Percentiles rank a stretch among this genome's conserved stretches.
Conservation (phyloP, 2,113 vertebrate genomes). For the Peromyscus maniculatus region DNA sequence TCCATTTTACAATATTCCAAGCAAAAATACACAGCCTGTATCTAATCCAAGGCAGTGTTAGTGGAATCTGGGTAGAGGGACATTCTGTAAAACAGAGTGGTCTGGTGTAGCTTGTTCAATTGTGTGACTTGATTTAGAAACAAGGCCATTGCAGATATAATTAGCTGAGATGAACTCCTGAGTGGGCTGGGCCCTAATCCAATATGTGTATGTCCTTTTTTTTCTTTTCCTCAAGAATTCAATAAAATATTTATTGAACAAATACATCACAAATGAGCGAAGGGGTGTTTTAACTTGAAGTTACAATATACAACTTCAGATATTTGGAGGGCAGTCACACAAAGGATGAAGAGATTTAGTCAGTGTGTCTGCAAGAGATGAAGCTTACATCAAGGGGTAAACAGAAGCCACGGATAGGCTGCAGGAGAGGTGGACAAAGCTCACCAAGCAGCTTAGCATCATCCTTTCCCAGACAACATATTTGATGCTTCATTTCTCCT, state of each 20-base stretch:
- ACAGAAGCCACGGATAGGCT: neutral
- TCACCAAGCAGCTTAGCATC: fast-evolving
- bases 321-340: neutral
- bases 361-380: neutral
- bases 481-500: neutral
- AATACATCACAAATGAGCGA: conserved; percentile 55
- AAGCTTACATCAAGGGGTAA: neutral
- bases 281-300: neutral
- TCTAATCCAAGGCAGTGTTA: neutral
- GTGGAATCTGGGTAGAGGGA: neutral
- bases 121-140: neutral
- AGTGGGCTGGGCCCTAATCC: neutral
- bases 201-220: neutral
- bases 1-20: neutral
- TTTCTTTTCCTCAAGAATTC: neutral
- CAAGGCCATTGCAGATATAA: neutral
- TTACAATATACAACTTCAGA: conserved; percentile 7
- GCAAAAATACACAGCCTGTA: too few species aligned
- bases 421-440: neutral
- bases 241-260: conserved; percentile 78
- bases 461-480: neutral
- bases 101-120: neutral
- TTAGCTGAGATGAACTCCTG: neutral
- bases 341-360: neutral
- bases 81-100: neutral